Evolutionary conservation across 2,888 invertebrate species (phyloP), one percentile per base, ranked within the genome.

Genomic region (Smittia sp.): DNA sequence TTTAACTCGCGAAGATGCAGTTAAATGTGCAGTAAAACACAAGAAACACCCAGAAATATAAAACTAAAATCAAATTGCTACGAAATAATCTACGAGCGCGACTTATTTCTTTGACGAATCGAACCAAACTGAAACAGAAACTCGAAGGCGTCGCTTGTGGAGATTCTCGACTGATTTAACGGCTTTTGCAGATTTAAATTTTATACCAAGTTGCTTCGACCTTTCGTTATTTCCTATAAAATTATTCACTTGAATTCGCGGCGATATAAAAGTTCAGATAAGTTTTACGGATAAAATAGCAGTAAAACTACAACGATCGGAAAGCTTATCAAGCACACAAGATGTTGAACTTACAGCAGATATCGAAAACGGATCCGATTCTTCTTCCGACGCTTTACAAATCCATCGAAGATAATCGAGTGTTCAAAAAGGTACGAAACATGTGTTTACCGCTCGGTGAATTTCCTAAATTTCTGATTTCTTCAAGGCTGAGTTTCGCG

Each of bases 401-500:
- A 13, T 63, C 63, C 7, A 3, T 63, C 4, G 25, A 63, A 63
- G 63, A 63, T 25, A 24, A 63, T 27, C 63, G 27, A 2, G 25
- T 27, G 13, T 63, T 63, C 15, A 63, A 63, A n/a, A 63, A 63
- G 63, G 63, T 63, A 27, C 6, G 58, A 58, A 58, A 15, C n/a
- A 46, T 46, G 2, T 46, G n/a, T 46, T 46, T 46, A 13, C 39
- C 13, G n/a, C 6, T 52, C 52, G 4, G 7, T 7, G 3, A 18
- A 20, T 18, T 58, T 58, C 4, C 7, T 18, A 58, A 58, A 3
- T n/a, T 22, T 20, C 22, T 58, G 18, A 18, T 58, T 58, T 22
- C n/a, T n/a, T n/a, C n/a, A n/a, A 58, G 58, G 58, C n/a, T 22
- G 58, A 58, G 11, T 22, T 22, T 22, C 58, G 58, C 3, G 63